These are phyloP conservation scores for Rhizomys pruinosus DNA, from an alignment of 2,113 vertebrate species.

Conservation along the genomic window DNA sequence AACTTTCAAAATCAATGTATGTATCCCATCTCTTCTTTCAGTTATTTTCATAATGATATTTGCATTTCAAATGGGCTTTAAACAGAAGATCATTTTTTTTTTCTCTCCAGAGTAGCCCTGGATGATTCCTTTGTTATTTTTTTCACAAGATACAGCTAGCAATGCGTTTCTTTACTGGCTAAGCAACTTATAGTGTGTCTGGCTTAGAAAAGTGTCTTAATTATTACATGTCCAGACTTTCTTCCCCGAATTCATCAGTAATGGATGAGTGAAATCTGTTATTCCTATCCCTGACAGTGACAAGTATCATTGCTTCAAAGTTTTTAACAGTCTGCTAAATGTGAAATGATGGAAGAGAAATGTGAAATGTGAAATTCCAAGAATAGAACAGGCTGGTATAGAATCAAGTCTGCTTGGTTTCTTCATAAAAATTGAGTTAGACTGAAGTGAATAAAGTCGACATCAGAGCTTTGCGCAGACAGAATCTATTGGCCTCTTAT, in stretches of 20 bases:
- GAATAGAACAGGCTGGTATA: neutral
- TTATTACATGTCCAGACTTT: constrained; percentile 35
- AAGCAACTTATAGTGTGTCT: neutral
- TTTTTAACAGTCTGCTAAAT: neutral
- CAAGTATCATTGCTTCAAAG: neutral
- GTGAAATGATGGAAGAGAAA: constrained; percentile 35
- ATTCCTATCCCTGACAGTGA: constrained; percentile 11
- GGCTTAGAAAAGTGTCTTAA: constrained; percentile 24
- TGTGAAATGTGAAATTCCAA: constrained; percentile 21
- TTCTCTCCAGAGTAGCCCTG: neutral
- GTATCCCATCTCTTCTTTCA: constrained; percentile 16
- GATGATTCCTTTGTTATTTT: constrained; percentile 26
- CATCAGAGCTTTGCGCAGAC: neutral
- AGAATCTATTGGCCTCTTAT: neutral
- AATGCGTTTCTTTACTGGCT: constrained; percentile 38
- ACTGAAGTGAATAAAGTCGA: neutral
- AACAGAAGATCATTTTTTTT: neutral
- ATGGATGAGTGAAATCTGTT: constrained; percentile 11
- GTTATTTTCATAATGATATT: constrained; percentile 40
- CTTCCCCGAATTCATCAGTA: constrained; percentile 17
- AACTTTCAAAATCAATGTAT: constrained; percentile 32
- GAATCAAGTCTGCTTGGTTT: constrained; percentile 1
- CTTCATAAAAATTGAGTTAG: neutral
- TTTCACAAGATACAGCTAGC: neutral
- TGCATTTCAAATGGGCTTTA: constrained; percentile 44